Evolutionary conservation across 2,113 vertebrate genomes (phyloP).

Genomic region (Myiopsitta monachus): DNA sequence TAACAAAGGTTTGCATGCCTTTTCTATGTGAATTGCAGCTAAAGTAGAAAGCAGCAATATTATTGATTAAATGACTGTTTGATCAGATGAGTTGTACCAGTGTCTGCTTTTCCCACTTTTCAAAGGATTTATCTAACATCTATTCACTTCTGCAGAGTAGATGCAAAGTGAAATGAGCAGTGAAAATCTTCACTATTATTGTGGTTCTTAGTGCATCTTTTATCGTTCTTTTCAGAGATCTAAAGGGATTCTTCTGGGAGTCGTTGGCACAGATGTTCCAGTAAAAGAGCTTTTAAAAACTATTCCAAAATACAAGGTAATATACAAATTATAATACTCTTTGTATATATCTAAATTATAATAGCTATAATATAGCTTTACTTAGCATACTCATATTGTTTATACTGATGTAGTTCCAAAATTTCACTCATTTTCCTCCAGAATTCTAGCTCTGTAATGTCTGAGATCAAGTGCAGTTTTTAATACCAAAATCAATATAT

Average conservation of each 20-base stretch:
- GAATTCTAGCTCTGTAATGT: neutral
- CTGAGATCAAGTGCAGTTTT: neutral
- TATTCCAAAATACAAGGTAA: slow-evolving; percentile 98
- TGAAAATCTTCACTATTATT: neutral
- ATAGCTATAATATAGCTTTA: neutral
- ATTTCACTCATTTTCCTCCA: neutral
- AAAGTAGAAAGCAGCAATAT: neutral
- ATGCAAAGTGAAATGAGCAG: neutral
- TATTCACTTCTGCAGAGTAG: neutral
- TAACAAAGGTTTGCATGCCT: neutral
- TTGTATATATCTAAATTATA: neutral
- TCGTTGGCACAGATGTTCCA: slow-evolving; percentile 96
- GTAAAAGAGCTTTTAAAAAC: slow-evolving; percentile 96
- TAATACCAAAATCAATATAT: neutral
- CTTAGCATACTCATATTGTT: neutral
- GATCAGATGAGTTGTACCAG: neutral
- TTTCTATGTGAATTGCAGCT: neutral
- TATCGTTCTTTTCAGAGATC: slow-evolving; percentile 82
- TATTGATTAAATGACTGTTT: neutral
- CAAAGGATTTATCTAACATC: neutral
- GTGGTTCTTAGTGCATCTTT: neutral
- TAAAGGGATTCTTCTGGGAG: slow-evolving; percentile 92
- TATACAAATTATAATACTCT: neutral
- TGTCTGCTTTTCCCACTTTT: neutral
- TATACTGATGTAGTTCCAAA: neutral